phyloP scores from a whole-genome alignment of 2,797 vertebrate species.

The Sylvia borin region DNA sequence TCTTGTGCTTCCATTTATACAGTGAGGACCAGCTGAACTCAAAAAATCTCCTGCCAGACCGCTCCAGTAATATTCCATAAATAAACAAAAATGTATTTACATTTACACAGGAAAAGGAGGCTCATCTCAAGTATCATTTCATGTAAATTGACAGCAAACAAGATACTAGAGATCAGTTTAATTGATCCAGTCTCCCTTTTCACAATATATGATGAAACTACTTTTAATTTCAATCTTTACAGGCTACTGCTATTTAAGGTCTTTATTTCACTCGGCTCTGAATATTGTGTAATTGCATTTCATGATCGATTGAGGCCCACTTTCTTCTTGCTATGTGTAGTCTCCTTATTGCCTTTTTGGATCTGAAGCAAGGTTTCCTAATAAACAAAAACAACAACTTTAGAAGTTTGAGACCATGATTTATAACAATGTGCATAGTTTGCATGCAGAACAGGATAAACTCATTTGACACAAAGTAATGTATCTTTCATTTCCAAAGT shows the following conservation, averaged over 20 bases:
- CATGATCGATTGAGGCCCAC: constrained; percentile 38
- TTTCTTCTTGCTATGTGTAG: constrained; percentile 7
- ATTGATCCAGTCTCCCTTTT: not conserved
- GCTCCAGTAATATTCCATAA: not conserved
- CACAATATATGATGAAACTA: constrained; percentile 23
- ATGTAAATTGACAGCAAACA: not conserved
- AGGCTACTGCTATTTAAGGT: constrained; percentile 37
- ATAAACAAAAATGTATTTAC: not conserved
- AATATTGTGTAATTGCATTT: constrained; percentile 64
- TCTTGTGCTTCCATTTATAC: not conserved
- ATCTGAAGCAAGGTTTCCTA: constrained; percentile 52
- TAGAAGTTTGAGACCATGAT: constrained; percentile 18
- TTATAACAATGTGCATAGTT: not conserved
- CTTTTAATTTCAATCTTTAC: constrained; percentile 58
- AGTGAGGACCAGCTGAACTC: not conserved
- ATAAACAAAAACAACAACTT: constrained; percentile 52
- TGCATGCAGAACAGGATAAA: not conserved
- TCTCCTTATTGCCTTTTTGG: constrained; percentile 60
- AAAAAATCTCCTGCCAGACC: not conserved
- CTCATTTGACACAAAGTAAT: constrained; percentile 1
- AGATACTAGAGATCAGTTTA: not conserved
- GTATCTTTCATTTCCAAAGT: constrained; percentile 34
- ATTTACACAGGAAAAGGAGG: not conserved
- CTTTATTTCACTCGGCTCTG: constrained; percentile 36
- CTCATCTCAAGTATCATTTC: not conserved